These are phyloP conservation scores for Sarcophaga carnaria DNA, from an alignment of 2,888 invertebrate species.

Conservation along the genomic window DNA sequence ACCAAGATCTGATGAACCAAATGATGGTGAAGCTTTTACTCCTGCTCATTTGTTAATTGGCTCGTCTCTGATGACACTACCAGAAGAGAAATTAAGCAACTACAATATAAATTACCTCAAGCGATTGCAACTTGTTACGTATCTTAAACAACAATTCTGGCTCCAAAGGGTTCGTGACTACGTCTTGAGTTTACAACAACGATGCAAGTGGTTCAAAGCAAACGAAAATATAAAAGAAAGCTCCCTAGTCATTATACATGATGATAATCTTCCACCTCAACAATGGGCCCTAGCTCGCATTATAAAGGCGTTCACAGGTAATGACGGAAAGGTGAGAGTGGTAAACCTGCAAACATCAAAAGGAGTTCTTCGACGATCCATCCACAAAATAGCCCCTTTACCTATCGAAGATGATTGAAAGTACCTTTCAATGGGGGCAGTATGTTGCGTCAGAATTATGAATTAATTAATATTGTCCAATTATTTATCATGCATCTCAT, in stretches of 20 bases:
- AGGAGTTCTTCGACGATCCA: slow-evolving; percentile 13
- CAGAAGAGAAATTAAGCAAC: slow-evolving; percentile 30
- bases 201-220: slow-evolving; percentile 45
- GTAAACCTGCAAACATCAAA: slow-evolving; percentile 15
- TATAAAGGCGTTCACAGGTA: too few species aligned
- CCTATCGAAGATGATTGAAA: neutral
- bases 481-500: too few species aligned
- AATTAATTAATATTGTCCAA: too few species aligned
- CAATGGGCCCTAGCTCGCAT: too few species aligned
- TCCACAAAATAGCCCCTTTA: slow-evolving; percentile 44
- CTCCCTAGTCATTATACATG: too few species aligned
- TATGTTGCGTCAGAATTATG: neutral
- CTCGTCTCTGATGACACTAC: neutral
- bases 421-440: neutral
- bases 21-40: too few species aligned
- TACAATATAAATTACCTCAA: slow-evolving; percentile 22
- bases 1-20: too few species aligned
- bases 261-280: too few species aligned
- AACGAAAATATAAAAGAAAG: slow-evolving; percentile 29
- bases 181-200: slow-evolving; percentile 43
- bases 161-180: slow-evolving; percentile 58
- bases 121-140: slow-evolving; percentile 54
- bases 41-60: too few species aligned
- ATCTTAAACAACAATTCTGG: slow-evolving; percentile 63
- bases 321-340: too few species aligned